phyloP scores from a whole-genome alignment of 2,113 vertebrate species.

The Toxotes chatareus region DNA sequence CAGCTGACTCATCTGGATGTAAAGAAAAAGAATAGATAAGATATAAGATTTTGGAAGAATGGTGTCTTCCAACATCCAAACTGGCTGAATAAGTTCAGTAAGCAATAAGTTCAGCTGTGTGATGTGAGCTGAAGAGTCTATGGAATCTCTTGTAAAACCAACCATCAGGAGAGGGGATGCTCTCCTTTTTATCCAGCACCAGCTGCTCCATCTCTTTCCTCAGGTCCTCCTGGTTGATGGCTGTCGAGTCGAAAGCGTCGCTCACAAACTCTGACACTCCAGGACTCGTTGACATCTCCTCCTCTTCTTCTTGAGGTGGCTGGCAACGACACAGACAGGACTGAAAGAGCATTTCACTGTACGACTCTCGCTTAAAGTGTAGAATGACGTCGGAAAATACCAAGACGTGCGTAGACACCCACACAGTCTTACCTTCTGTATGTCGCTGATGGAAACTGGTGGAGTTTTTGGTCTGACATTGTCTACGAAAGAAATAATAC shows the following conservation, averaged over 20 bases:
- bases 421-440: slow-evolving; percentile 79
- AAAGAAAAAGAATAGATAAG: background rate
- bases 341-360: background rate
- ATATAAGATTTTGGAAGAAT: background rate
- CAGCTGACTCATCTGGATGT: slow-evolving; percentile 88
- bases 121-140: too few species aligned
- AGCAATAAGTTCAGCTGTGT: background rate
- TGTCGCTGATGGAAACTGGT: slow-evolving; percentile 89
- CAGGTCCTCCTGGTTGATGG: slow-evolving; percentile 93
- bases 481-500: slow-evolving; percentile 79
- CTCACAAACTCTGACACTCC: slow-evolving; percentile 97
- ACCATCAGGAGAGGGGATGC: slow-evolving; percentile 85
- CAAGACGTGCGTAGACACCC: accelerated
- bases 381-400: background rate
- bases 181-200: slow-evolving; percentile 92
- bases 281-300: slow-evolving; percentile 96
- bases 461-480: slow-evolving; percentile 92
- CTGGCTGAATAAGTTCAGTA: background rate
- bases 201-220: slow-evolving; percentile 98
- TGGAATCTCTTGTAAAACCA: slow-evolving; percentile 16
- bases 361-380: accelerated
- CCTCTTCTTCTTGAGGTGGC: slow-evolving; percentile 86
- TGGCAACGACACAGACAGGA: slow-evolving; percentile 4
- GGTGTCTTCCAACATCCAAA: background rate
- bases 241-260: slow-evolving; percentile 92